Base-by-base conservation (phyloP, 92 coral and sea anemone genomes). In the Anthopleura xanthogrammica region DNA sequence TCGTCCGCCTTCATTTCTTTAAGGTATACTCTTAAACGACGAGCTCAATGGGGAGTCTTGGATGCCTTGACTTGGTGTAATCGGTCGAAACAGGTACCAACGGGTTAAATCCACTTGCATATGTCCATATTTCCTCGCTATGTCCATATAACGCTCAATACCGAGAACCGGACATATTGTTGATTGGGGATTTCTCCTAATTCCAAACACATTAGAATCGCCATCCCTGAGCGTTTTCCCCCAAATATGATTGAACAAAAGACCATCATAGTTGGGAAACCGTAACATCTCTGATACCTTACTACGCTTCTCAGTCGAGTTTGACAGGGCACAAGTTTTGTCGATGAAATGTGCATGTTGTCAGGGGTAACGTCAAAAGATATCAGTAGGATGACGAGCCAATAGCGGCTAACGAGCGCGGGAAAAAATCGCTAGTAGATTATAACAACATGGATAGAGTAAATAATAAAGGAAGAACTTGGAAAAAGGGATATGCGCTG, bases 31-130 rank as follows among this genome's bases (percentile, higher is more conserved):
- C 82, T 87, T 43, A 82, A 42, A 20, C 79, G 88, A 52, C 12
- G 83, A 83, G 23, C 39, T 79, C 23, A 83, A 77, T 1, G 86
- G 89, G 23, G 83, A 57, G 41, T 88, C 85, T 10, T 48, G 42
- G 17, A 88, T 76, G 14, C 89, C 91, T 17, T 23, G 4, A 8
- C 85, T 36, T 7, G 91, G 77, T 10, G 82, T 79, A 16, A 82
- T 80, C 3, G 91, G 86, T 20, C 78, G 87, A 54, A 85, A 85
- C n/a, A 85, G 14, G 23, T 87, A 87, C 13, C 87, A 77, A 16
- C 22, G 50, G 46, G 83, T 87, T 13, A 87, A 56, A 54, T 87
- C 89, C 60, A 86, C 48, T 16, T 62, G 80, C 8, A 86, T 39
- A 29, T 79, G 78, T n/a, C n/a, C n/a, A n/a, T n/a, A n/a, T n/a